Evolutionary conservation across 2,113 vertebrate species (phyloP), one percentile per base, ranked within the genome.

Genomic region (Nothobranchius furzeri): DNA sequence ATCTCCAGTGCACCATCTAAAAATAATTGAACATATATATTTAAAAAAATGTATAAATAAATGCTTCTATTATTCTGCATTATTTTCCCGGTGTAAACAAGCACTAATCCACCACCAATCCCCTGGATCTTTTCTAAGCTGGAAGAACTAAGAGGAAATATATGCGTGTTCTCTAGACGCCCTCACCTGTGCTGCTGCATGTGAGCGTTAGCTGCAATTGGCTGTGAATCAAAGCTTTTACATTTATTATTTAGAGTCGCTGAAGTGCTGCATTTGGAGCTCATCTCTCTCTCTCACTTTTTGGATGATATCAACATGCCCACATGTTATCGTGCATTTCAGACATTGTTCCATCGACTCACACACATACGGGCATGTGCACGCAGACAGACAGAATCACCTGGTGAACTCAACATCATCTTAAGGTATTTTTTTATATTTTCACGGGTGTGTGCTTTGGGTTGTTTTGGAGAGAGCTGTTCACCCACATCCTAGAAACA

Each of bases 41-140:
- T 12, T 20, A 20, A 25, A 53, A 55, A 15, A 36, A 54, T 5
- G n/a, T 40, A 30, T 30, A 30, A 15, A 73, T 64, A 72, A 56
- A 54, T 68, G 54, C 54, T 56, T 70, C 76, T 59, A 75, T 66
- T 59, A 85, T 76, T 65, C 51, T 1, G 9, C 47, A 49, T 77
- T 73, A 71, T 76, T 71, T 83, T 71, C 72, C 68, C 8, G 35
- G 54, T 69, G 60, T 68, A 82, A 82, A 70, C 60, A 81, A 84
- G 70, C 77, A 56, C 68, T 81, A 76, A 88, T 88, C 75, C 73
- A 69, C 54, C 73, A 60, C 46, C 72, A 71, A 75, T 81, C 69
- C 76, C 69, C 53, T 45, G 30, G 79, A 69, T 78, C 64, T 67
- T 76, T 70, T 61, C 57, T 67, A 64, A 79, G 20, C 51, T 35